Evolutionary conservation across 2,888 invertebrate genomes (phyloP), one percentile per base, ranked within the genome.

Genomic region (Crocallis elinguaria): DNA sequence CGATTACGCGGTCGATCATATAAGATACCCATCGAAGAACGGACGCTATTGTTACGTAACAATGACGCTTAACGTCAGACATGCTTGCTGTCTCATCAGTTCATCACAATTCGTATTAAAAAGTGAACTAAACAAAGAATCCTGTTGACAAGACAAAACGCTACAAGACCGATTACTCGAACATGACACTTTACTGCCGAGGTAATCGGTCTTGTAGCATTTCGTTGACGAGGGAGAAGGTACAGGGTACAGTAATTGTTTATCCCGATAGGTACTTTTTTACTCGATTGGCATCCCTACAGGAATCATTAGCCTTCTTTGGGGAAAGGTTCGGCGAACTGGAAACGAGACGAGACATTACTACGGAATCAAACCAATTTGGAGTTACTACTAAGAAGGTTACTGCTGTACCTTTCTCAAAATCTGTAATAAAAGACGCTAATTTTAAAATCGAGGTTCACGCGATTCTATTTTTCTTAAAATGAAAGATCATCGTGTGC

Each of bases 211-310:
- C n/a, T n/a, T n/a, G n/a, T n/a, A n/a, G n/a, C n/a, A n/a, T n/a
- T n/a, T n/a, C n/a, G n/a, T n/a, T n/a, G 69, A 32, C 13, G 32
- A 69, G 64, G 64, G 61, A 62, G 62, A 58, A n/a, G n/a, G n/a
- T n/a, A n/a, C n/a, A n/a, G 64, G 50, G 29, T 14, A 39, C 42
- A 43, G 49, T 43, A 50, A 54, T 64, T 65, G 64, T 65, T 66
- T 66, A 65, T 60, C 53, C 50, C 57, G 50, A 48, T 54, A 54
- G 55, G 55, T 52, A 55, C 50, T 60, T 57, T 56, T 29, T 12
- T 50, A 58, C 52, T 56, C 59, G 46, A 55, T 53, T 53, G 55
- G 57, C 60, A 61, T 55, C 62, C 57, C 62, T 54, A 62, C 64
- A 64, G 56, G 62, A 51, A 58, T 43, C 39, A 46, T 53, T 56